Evolutionary conservation across 2,113 vertebrate genomes (phyloP).

Genomic region (Oryzias curvinotus): DNA sequence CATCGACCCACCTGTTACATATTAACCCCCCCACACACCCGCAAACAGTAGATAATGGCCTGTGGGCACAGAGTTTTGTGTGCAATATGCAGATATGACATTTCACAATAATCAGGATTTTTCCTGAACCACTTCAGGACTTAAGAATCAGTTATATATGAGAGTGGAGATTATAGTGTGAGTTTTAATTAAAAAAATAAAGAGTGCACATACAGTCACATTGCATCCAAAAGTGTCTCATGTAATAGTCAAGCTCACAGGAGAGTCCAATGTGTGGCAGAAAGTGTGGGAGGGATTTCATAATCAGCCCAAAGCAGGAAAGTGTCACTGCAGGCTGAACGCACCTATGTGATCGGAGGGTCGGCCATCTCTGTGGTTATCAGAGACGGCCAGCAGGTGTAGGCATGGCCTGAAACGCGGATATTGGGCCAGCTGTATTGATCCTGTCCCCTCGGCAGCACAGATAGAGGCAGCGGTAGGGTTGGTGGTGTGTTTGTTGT

Average conservation of each 20-base stretch:
- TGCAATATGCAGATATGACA: slow-evolving; percentile 16
- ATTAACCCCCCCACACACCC: slow-evolving; percentile 72
- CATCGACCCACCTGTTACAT: slow-evolving; percentile 78
- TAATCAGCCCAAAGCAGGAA: slow-evolving; percentile 50
- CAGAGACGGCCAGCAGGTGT: slow-evolving; percentile 50
- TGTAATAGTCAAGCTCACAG: background rate
- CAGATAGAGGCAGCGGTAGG: slow-evolving; percentile 11
- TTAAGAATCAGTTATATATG: background rate
- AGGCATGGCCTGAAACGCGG: slow-evolving; percentile 61
- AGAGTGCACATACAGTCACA: too few relatives aligned
- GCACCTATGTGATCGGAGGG: slow-evolving; percentile 60
- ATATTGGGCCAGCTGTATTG: slow-evolving; percentile 76
- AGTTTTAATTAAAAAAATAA: background rate
- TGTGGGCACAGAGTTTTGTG: slow-evolving; percentile 23
- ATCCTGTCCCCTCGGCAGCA: slow-evolving; percentile 61
- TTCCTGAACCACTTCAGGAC: background rate
- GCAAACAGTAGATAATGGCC: slow-evolving; percentile 48
- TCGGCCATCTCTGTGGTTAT: slow-evolving; percentile 67
- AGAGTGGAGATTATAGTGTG: background rate
- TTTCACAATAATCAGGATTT: slow-evolving; percentile 16
- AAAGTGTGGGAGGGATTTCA: slow-evolving; percentile 29
- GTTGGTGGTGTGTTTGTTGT: slow-evolving; percentile 2
- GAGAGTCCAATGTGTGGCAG: slow-evolving; percentile 19
- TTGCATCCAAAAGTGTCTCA: too few relatives aligned
- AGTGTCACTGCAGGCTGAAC: slow-evolving; percentile 59